These are phyloP conservation scores for Gymnobelideus leadbeateri DNA, from an alignment of 2,113 vertebrate genomes.

Conservation along the genomic window DNA sequence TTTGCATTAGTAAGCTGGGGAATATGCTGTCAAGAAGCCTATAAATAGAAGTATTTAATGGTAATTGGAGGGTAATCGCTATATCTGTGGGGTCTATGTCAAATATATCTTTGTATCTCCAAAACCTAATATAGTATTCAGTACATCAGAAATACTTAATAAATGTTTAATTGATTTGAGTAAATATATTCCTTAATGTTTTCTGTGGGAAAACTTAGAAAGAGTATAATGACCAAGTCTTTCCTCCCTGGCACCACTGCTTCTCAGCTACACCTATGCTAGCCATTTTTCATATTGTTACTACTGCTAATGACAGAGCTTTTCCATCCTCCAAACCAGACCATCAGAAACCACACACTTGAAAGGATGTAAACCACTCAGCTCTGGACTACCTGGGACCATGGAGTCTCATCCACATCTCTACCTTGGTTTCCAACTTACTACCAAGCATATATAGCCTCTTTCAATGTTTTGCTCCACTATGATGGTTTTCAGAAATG, in stretches of 20 bases:
- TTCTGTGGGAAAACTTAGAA: not conserved
- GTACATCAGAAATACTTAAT: not conserved
- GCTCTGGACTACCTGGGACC: not conserved
- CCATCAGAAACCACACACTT: not conserved
- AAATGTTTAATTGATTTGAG: not conserved
- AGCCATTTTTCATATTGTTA: not conserved
- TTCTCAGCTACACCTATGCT: not conserved
- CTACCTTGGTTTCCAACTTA: not conserved
- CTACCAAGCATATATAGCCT: not conserved
- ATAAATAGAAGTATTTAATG: not conserved
- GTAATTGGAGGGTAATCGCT: not conserved
- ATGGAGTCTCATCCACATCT: not conserved
- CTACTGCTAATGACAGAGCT: not conserved
- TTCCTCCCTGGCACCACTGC: not conserved
- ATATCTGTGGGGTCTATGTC: not conserved
- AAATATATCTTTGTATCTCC: not conserved
- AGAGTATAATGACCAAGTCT: not conserved
- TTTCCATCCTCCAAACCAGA: not conserved
- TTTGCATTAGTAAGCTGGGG: not conserved
- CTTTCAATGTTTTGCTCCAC: not conserved
- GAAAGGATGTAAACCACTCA: not conserved
- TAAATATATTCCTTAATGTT: not conserved
- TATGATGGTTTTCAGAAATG: not conserved
- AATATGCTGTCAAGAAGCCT: not conserved
- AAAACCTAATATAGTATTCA: not conserved